Base-by-base conservation (phyloP, 2,888 invertebrate genomes). In the Cepaea hortensis region DNA sequence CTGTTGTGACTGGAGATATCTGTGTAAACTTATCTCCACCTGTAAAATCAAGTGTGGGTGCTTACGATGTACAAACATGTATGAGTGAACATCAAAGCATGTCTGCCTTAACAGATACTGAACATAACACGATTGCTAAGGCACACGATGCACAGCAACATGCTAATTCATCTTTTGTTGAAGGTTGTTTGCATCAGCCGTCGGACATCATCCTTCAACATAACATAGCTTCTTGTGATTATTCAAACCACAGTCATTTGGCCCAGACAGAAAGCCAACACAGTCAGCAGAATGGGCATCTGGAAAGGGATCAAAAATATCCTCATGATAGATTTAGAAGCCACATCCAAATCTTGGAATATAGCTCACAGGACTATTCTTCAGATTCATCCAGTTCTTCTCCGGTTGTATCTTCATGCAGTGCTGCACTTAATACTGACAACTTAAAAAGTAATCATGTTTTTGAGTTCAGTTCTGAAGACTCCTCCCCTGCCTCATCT, bases 401-500 rank as follows among this genome's bases (percentile, higher is more conserved):
- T 4, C 35, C 61, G 23, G 62, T 5, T 62, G 55, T 35, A 13
- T 62, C 35, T 55, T 11, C 77, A 77, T 6, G 5, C 55, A 77
- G 3, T n/a, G 20, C 55, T 79, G 62, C 18, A 11, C 18, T 23
- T 15, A 23, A 7, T 79, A 13, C 18, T 62, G 79, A 46, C 15
- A 35, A 62, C 79, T 23, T 77, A 7, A 62, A 35, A 35, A 79
- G 35, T 79, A 5, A 11, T 11, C 79, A 61, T 18, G 18, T 35
- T 6, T 61, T 35, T 3, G 70, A 20, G 15, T 61, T 72, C 55
- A 9, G 23, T 76, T 84, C 83, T 48, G 73, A 62, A 18, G n/a
- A 62, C n/a, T 76, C 65, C 4, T 65, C 84, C n/a, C 76, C 85
- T 20, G 3, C 18, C 20, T n/a, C 75, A 35, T 85, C 81, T 81